Conservation (phyloP, 2,888 invertebrate genomes). For the Agapostemon virescens region DNA sequence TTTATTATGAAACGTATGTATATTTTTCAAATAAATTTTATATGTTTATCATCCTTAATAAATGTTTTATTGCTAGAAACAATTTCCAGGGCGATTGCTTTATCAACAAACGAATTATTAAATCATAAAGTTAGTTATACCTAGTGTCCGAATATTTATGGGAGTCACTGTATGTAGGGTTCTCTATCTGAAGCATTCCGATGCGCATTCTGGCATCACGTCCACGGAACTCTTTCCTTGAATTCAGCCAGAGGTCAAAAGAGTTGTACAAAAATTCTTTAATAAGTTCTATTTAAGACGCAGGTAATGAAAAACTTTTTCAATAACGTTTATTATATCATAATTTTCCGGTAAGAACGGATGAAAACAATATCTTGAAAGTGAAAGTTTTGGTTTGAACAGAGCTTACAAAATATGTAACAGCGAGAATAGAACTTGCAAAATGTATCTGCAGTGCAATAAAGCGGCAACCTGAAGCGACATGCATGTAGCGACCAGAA, state of each 20-base stretch:
- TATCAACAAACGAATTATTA: too few relatives aligned
- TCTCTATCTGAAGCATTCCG: conserved; percentile 27
- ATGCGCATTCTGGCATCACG: conserved; percentile 25
- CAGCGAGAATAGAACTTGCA: not conserved
- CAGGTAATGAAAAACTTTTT: too few relatives aligned
- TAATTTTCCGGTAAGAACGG: not conserved
- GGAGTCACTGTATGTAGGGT: conserved; percentile 25
- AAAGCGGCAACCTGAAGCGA: not conserved
- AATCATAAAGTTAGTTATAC: too few relatives aligned
- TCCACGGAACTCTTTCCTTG: not conserved
- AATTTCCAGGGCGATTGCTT: too few relatives aligned
- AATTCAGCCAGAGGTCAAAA: not conserved
- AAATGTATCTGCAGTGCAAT: not conserved
- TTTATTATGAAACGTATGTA: too few relatives aligned
- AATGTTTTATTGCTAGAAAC: too few relatives aligned
- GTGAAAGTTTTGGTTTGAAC: not conserved
- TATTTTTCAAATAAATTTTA: too few relatives aligned
- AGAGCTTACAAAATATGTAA: not conserved
- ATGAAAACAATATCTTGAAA: not conserved
- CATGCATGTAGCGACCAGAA: not conserved
- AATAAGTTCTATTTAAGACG: too few relatives aligned
- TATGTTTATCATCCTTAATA: too few relatives aligned
- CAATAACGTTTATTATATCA: not conserved
- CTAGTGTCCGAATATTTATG: too few relatives aligned
- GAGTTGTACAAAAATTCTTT: not conserved